Evolutionary conservation across 2,888 invertebrate genomes (phyloP), one percentile per base, ranked within the genome.

Genomic region (Biston betularia): DNA sequence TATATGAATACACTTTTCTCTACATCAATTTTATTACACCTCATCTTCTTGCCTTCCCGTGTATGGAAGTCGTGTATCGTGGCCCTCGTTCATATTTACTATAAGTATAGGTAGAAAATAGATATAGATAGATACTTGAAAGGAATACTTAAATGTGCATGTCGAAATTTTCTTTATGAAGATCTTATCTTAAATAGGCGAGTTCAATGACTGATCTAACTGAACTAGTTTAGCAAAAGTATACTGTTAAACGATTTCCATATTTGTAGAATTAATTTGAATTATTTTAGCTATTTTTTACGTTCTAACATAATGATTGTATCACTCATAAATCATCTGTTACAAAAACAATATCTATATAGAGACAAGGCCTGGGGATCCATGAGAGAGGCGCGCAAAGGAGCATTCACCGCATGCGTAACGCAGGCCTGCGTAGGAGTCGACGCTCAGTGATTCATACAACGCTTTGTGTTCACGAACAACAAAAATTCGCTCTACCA

Each of bases 351-450:
- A 8, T 52, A 38, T 11, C 56, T 60, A 70, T 75, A 69, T 54
- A 65, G 12, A 71, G 56, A 69, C 78, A 80, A 80, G 72, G 73
- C 72, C 71, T 67, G 54, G 45, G 53, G 63, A 62, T 5, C 50
- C 48, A 55, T 8, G 49, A 44, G 55, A 66, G 57, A 50, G 53
- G 63, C 55, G 63, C 40, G 48, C 54, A 44, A 58, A 54, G 35
- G 60, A 68, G 55, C 76, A 72, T 80, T 79, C 76, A 80, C 73
- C 74, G 73, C 40, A 80, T 82, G 80, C 79, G 79, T 82, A 82
- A 84, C 79, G 59, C 58, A 55, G 72, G 74, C 55, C 66, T 75
- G 82, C 75, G 85, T 85, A 79, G 84, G 87, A 80, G 82, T 80
- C 72, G 73, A 76, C 72, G 78, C 69, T 67, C 60, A 40, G 61